Percentiles rank a stretch among this genome's conserved stretches.
These are phyloP conservation scores for Nipponacmea schrenckii DNA, from an alignment of 2,888 invertebrate genomes.

Conservation along the genomic window DNA sequence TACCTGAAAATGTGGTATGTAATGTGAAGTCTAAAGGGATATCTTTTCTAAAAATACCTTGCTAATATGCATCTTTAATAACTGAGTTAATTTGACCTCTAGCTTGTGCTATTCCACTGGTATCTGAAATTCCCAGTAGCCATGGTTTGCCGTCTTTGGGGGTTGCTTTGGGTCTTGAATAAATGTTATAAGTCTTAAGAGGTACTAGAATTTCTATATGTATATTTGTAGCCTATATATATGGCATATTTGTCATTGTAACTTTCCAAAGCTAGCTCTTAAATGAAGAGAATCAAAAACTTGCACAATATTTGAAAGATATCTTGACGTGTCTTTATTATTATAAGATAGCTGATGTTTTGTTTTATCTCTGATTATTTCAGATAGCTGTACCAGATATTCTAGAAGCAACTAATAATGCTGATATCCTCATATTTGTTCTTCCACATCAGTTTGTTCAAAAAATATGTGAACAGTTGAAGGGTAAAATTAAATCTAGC, in stretches of 20 bases:
- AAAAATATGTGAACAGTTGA: conserved; percentile 83
- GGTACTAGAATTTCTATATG: too few relatives aligned
- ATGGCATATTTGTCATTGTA: not conserved
- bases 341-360: too few relatives aligned
- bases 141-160: not conserved
- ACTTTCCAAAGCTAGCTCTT: too few relatives aligned
- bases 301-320: too few relatives aligned
- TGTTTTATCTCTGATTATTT: conserved; percentile 9
- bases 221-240: not conserved
- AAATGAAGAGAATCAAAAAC: too few relatives aligned
- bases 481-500: conserved; percentile 88
- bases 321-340: too few relatives aligned
- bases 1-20: conserved; percentile 95
- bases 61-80: not conserved
- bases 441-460: conserved; percentile 97
- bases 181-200: too few relatives aligned
- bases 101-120: not conserved
- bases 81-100: too few relatives aligned
- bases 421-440: conserved; percentile 95
- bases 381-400: conserved; percentile 95
- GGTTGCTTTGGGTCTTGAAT: not conserved
- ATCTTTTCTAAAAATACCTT: not conserved
- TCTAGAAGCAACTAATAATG: conserved; percentile 86
- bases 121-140: conserved; percentile 24
- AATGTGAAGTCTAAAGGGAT: not conserved